A percentile compares a stretch with the other conserved stretches of the same genome.
phyloP scores from a whole-genome alignment of 1,140 invertebrate species.

The Octopus bimaculoides region DNA sequence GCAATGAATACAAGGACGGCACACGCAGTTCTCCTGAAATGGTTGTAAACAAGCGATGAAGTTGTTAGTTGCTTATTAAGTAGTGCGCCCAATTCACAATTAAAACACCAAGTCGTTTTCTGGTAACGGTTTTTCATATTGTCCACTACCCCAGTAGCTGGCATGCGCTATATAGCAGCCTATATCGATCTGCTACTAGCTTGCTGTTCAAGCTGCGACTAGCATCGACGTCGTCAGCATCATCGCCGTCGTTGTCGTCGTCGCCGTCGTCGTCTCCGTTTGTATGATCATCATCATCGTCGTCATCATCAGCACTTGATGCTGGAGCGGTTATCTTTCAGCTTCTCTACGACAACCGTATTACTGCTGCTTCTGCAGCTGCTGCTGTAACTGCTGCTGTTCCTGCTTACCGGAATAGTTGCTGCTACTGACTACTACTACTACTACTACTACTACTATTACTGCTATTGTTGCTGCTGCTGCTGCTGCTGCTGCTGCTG shows the following conservation, averaged over 20 bases:
- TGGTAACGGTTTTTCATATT: conserved; percentile 14
- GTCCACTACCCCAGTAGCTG: background rate
- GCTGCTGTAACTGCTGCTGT: background rate
- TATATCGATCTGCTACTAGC: background rate
- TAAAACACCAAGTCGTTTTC: conserved; percentile 7
- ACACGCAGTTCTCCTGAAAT: background rate
- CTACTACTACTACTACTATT: background rate
- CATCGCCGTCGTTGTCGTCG: too few relatives aligned
- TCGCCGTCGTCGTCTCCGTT: too few relatives aligned
- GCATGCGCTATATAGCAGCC: background rate
- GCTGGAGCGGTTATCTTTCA: too few relatives aligned
- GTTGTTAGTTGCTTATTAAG: conserved; percentile 3
- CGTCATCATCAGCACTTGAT: too few relatives aligned
- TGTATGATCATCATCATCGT: too few relatives aligned
- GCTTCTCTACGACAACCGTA: too few relatives aligned
- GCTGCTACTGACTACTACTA: background rate
- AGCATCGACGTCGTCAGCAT: too few relatives aligned
- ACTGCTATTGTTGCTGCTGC: background rate
- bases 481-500: background rate
- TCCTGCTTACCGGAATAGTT: background rate
- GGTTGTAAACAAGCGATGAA: conserved; percentile 4
- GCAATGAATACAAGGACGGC: background rate
- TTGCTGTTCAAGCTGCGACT: background rate
- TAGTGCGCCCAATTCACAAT: conserved; percentile 9
- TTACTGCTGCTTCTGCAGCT: too few relatives aligned